Base-by-base conservation (phyloP, 2,888 invertebrate species). In the Electrophaes corylata region DNA sequence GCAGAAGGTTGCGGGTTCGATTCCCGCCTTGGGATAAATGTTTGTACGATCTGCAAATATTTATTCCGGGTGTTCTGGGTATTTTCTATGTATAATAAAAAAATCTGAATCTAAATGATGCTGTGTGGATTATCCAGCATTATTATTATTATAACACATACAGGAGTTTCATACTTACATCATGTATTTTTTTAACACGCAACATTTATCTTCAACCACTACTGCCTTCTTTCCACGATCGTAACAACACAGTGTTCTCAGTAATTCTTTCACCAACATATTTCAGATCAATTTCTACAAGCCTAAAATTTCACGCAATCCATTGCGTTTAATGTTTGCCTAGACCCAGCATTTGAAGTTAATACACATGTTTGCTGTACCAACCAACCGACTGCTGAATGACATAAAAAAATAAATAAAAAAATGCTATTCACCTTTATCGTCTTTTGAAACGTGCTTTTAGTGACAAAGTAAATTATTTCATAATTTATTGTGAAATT, bases 201-300 rank as follows among this genome's bases (percentile, higher is more conserved):
- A 59, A 16, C 10, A 43, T 6, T 20, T 49, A 20, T n/a, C 35
- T 37, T 53, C 40, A 33, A 49, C 48, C 4, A 57, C 3, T 26
- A 29, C 41, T 1, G 45, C 53, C 33, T 56, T 44, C 4, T 45
- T 29, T 10, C 26, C 35, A 8, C 35, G 40, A 20, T 46, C 40
- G 31, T 26, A n/a, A 31, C 57, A 60, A 20, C 39, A 60, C 37
- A 60, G 19, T 2, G 31, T 29, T 45, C 52, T 45, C 0, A 49
- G 20, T 11, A 56, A 37, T 3, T 52, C 45, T 35, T 49, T 56
- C 11, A 56, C 11, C 6, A 56, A 44, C 51, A 60, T 60, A 11
- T 11, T 51, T 14, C 8, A 18, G 16, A 46, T 55, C 6, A 14
- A 19, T 35, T 29, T 44, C 5, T 4, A 18, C 8, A 16, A 18